A percentile compares a stretch with the other conserved stretches of the same genome.
These are phyloP conservation scores for Lycocorax pyrrhopterus DNA, from an alignment of 2,113 vertebrate genomes.

Conservation along the genomic window DNA sequence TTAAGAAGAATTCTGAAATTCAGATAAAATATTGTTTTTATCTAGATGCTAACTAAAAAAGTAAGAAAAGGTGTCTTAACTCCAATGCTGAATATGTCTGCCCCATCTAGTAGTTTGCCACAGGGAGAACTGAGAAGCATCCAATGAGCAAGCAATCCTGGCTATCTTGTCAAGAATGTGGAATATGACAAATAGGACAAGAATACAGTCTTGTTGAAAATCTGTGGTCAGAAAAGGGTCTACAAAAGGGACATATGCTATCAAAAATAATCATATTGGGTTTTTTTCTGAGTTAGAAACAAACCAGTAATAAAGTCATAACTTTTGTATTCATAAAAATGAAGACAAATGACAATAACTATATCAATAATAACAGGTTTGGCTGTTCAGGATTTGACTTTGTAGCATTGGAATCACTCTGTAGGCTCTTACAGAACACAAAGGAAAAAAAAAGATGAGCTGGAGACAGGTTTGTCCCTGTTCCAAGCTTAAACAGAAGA, in stretches of 20 bases:
- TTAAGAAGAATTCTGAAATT: background rate
- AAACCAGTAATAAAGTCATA: background rate
- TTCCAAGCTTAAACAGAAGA: background rate
- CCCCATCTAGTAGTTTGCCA: background rate
- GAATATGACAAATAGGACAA: background rate
- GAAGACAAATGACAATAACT: background rate
- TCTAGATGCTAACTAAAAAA: background rate
- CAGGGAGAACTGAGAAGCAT: background rate
- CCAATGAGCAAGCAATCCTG: background rate
- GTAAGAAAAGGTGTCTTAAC: background rate
- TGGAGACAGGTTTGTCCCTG: background rate
- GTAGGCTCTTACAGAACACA: background rate
- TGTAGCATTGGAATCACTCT: background rate
- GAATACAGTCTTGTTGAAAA: background rate
- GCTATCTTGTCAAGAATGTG: accelerated
- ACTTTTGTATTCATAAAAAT: background rate
- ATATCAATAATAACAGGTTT: background rate
- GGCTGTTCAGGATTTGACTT: background rate
- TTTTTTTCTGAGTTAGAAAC: background rate
- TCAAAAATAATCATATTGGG: background rate
- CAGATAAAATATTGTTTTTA: background rate
- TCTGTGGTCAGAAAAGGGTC: background rate
- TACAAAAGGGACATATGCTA: background rate
- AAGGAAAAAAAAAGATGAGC: accelerated
- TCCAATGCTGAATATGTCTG: background rate